Conservation (phyloP, 1,140 invertebrate genomes). For the Akabosia matsudoensis region DNA sequence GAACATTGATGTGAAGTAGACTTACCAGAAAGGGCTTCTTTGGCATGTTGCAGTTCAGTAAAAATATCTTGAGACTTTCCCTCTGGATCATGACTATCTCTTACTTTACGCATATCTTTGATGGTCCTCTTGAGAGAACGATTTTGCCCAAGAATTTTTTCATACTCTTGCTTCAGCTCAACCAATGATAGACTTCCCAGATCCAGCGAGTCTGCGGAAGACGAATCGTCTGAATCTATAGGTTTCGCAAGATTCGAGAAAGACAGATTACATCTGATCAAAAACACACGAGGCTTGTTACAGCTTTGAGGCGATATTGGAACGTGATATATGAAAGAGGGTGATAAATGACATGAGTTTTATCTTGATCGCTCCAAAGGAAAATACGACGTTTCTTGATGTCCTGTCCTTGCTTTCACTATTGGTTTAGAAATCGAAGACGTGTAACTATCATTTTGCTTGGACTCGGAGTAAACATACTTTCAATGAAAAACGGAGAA, state of each 20-base stretch:
- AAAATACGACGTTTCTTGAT: no score
- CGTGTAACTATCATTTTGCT: no score
- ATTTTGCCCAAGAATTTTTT: conserved; percentile 62
- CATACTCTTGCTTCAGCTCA: conserved; percentile 47
- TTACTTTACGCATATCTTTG: conserved; percentile 50
- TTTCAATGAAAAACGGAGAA: no score
- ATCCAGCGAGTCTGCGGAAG: conserved; percentile 23
- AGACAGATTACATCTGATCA: neutral
- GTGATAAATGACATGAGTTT: neutral
- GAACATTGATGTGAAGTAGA: neutral
- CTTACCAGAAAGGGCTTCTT: conserved; percentile 59
- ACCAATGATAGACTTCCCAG: conserved; percentile 33
- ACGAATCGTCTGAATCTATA: conserved; percentile 19
- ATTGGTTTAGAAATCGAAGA: no score
- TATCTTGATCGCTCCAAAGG: neutral
- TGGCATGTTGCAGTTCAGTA: conserved; percentile 56
- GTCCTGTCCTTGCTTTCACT: no score
- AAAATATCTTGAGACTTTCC: conserved; percentile 54
- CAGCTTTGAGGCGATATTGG: neutral
- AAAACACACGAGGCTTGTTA: neutral
- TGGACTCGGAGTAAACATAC: no score
- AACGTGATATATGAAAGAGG: neutral
- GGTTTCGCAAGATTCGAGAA: neutral
- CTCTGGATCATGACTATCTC: conserved; percentile 48
- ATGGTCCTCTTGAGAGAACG: conserved; percentile 65